Percentiles rank a stretch among this genome's conserved stretches.
Evolutionary conservation across 2,113 vertebrate genomes (phyloP).

Genomic region (Leucoraja erinaceus): DNA sequence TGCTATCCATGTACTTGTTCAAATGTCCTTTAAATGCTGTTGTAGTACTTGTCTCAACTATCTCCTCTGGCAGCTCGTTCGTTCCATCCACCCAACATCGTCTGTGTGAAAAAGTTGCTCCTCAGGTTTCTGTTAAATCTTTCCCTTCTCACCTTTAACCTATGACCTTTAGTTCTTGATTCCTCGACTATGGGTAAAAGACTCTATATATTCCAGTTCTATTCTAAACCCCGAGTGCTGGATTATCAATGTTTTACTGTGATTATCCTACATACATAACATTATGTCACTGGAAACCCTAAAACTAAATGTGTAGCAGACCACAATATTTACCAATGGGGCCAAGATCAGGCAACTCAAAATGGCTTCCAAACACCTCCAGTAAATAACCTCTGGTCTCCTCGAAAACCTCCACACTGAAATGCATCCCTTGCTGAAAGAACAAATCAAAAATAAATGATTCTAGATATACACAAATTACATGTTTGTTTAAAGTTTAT

Average conservation of each 20-base stretch:
- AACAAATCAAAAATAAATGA: conserved; percentile 39
- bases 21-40: too few relatives aligned
- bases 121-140: too few relatives aligned
- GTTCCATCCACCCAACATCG: too few relatives aligned
- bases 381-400: conserved; percentile 86
- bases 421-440: conserved; percentile 87
- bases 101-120: too few relatives aligned
- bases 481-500: background rate
- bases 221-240: background rate
- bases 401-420: conserved; percentile 84
- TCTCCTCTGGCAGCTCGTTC: too few relatives aligned
- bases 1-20: too few relatives aligned
- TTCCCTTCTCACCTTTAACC: too few relatives aligned
- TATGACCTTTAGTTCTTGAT: too few relatives aligned
- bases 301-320: background rate
- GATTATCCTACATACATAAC: background rate
- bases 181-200: too few relatives aligned
- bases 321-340: conserved; percentile 74
- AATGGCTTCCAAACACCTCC: conserved; percentile 86
- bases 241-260: background rate
- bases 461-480: background rate
- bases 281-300: background rate
- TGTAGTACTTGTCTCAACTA: too few relatives aligned
- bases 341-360: conserved; percentile 89
- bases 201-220: too few relatives aligned